phyloP scores from a whole-genome alignment of 2,113 vertebrate genomes.

The Neogobius melanostomus region DNA sequence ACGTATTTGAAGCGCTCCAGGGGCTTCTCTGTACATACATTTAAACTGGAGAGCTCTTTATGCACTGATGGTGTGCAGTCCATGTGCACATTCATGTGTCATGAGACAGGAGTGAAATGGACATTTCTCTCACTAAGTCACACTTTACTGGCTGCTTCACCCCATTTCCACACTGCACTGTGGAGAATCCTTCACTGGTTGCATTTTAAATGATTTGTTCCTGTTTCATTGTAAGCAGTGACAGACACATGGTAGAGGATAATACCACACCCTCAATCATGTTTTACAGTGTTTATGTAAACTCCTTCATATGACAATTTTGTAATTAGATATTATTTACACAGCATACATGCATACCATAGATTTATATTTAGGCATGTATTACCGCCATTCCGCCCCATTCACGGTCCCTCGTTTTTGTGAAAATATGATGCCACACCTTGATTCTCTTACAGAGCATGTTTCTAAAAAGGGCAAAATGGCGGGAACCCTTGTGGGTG shows the following conservation, averaged over 20 bases:
- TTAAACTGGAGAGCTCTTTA: slow-evolving; percentile 31
- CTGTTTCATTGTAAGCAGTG: not conserved
- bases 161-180: not conserved
- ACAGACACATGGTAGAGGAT: not conserved
- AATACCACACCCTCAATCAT: not conserved
- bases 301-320: not conserved
- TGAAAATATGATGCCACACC: too few relatives aligned
- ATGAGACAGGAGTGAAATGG: slow-evolving; percentile 15
- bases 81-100: slow-evolving; percentile 17
- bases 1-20: slow-evolving; percentile 57
- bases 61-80: slow-evolving; percentile 10
- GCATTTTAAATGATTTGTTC: not conserved
- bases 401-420: too few relatives aligned
- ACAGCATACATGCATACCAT: too few relatives aligned
- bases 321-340: slow-evolving; percentile 4
- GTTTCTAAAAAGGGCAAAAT: too few relatives aligned
- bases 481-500: too few relatives aligned
- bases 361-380: too few relatives aligned
- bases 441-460: too few relatives aligned
- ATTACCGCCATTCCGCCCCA: too few relatives aligned
- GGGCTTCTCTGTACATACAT: slow-evolving; percentile 39
- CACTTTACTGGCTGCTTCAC: not conserved
- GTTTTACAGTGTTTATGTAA: not conserved
- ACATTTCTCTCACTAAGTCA: slow-evolving; percentile 16
- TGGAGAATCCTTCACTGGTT: not conserved